These are phyloP conservation scores for Temnothorax nylanderi DNA, from an alignment of 1,140 invertebrate species.

Conservation along the genomic window DNA sequence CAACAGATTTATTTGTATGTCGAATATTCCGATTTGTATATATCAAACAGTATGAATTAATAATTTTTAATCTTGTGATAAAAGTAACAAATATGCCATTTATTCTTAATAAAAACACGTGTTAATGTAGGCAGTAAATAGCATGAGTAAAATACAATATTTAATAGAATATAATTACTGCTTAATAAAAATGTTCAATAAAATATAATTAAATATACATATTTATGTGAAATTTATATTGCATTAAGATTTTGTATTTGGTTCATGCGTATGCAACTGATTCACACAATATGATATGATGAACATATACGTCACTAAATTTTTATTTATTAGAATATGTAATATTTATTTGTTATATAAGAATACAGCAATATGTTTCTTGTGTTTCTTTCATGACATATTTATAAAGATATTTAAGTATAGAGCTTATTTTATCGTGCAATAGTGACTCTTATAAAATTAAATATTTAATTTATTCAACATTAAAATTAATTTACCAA, in stretches of 20 bases:
- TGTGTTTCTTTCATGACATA: not conserved
- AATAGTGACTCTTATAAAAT: not conserved
- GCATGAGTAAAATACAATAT: not conserved
- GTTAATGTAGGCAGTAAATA: not conserved
- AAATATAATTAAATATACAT: not conserved
- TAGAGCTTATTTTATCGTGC: not conserved
- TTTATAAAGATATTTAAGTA: not conserved
- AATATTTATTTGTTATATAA: slow-evolving; percentile 58
- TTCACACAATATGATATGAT: slow-evolving; percentile 7
- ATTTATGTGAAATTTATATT: not conserved
- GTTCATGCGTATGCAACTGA: not conserved
- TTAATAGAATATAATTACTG: not conserved
- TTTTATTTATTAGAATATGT: not conserved
- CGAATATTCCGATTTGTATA: not conserved
- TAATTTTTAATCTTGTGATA: not conserved
- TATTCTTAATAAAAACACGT: not conserved
- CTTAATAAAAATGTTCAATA: not conserved
- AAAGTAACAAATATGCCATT: not conserved
- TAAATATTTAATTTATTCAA: not conserved
- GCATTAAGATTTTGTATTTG: not conserved
- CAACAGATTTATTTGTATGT: not conserved
- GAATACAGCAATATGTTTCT: not conserved
- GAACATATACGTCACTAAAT: not conserved
- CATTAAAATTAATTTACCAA: not conserved
- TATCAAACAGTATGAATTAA: not conserved